Evolutionary conservation across 2,888 invertebrate species (phyloP).

Genomic region (Luperina nickerlii): DNA sequence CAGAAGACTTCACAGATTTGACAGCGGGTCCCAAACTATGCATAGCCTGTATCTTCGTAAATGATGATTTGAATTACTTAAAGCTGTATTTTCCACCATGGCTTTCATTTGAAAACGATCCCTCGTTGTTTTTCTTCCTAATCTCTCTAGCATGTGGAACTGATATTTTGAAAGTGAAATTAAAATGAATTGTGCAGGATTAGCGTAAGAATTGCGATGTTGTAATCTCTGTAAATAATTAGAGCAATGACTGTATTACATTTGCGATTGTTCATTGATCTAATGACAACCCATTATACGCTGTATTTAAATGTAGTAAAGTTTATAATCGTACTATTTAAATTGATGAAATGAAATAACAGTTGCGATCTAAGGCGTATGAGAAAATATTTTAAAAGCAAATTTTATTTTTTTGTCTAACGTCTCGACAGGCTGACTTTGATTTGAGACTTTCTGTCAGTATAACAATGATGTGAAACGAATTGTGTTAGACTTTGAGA

Average conservation of each 20-base stretch:
- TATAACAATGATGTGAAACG: constrained; percentile 35
- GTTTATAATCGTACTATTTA: constrained; percentile 44
- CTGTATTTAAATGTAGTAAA: constrained; percentile 39
- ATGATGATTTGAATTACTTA: background rate
- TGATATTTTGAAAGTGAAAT: constrained; percentile 22
- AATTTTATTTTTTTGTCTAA: constrained; percentile 37
- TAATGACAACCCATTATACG: constrained; percentile 31
- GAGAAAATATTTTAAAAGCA: constrained; percentile 33
- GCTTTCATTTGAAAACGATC: background rate
- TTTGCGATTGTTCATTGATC: constrained; percentile 48
- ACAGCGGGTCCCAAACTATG: background rate
- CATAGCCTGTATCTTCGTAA: background rate
- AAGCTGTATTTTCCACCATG: background rate
- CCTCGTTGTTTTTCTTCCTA: background rate
- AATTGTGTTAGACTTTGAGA: constrained; percentile 30
- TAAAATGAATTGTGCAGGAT: constrained; percentile 32
- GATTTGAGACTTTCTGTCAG: constrained; percentile 52
- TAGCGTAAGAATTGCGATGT: constrained; percentile 54
- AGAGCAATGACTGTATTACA: constrained; percentile 64
- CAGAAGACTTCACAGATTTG: background rate
- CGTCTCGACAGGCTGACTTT: constrained; percentile 40
- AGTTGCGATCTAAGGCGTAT: constrained; percentile 28
- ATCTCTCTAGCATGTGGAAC: background rate
- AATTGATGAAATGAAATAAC: constrained; percentile 12
- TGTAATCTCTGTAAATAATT: constrained; percentile 60